phyloP scores from a whole-genome alignment of 64 coral and sea anemone species.

The Stichodactyla mertensii region DNA sequence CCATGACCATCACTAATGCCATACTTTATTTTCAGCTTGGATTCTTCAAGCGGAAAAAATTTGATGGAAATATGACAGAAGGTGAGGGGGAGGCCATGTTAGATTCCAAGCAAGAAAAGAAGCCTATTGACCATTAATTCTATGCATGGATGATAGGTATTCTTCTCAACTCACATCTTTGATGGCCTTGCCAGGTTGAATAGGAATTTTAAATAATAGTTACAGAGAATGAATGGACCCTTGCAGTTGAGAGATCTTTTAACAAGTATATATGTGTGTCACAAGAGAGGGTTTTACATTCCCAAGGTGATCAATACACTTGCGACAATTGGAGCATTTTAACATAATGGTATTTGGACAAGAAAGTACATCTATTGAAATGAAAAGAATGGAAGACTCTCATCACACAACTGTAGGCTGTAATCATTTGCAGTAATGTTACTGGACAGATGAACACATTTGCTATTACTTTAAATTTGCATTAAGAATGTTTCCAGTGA shows the following conservation, averaged over 20 bases:
- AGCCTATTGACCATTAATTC: conserved; percentile 6
- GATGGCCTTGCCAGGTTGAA: not conserved
- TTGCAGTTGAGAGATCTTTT: not conserved
- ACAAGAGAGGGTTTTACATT: not conserved
- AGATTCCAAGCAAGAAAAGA: conserved; percentile 25
- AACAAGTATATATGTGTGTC: not conserved
- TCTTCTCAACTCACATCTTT: not conserved
- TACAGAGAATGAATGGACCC: not conserved
- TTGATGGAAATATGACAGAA: conserved; percentile 53
- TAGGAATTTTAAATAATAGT: not conserved
- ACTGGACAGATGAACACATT: not conserved
- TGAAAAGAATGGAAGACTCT: not conserved
- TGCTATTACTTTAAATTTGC: not conserved
- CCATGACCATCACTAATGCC: not conserved
- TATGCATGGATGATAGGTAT: not conserved
- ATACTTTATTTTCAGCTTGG: conserved; percentile 31
- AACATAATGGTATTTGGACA: not conserved
- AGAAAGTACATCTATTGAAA: not conserved
- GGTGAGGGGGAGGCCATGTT: conserved; percentile 41
- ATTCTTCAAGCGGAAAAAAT: conserved; percentile 60
- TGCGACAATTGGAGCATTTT: not conserved
- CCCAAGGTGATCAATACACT: not conserved
- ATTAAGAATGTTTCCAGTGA: too few relatives aligned
- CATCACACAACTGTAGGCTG: not conserved
- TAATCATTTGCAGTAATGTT: not conserved